Evolutionary conservation across 2,113 vertebrate genomes (phyloP), one percentile per base, ranked within the genome.

Genomic region (Sturnira hondurensis): DNA sequence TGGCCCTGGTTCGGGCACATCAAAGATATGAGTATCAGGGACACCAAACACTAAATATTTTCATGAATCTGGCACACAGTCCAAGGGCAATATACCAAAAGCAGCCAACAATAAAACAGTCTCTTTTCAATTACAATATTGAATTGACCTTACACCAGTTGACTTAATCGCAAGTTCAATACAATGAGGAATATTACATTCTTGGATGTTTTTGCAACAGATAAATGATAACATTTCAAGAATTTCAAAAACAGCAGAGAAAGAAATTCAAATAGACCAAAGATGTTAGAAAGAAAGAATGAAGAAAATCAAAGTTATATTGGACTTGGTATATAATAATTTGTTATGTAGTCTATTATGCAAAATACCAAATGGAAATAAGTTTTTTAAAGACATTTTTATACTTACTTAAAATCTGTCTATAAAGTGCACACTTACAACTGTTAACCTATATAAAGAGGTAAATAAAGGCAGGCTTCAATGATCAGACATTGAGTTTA

Each of bases 41-140:
- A 71, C 16, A 71, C 16, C 9, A 86, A 91, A 63, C n/a, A 85
- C 20, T 84, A 47, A 78, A 14, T 63, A 50, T 82, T 82, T 96
- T 91, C 91, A 95, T 96, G 86, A 88, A 73, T 78, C 45, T 97
- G 96, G 91, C 28, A 4, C 1, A 24, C 31, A 63, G 47, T 28
- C 81, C 61, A 74, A 63, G 71, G 36, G 54, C 71, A 95, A 26
- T 45, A 50, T 68, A 88, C 88, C 92, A 77, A 96, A 78, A 77
- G 16, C 67, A 94, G 38, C 93, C 77, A 94, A 93, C 81, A 92
- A 85, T 94, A 96, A 96, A 95, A 89, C 67, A 90, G 95, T 95
- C 43, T 95, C 93, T 96, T 91, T n/a, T 61, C 67, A 93, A 84
- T 96, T 97, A 96, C 70, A 93, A 70, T 93, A 95, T 83, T 93